Evolutionary conservation across 2,113 vertebrate genomes (phyloP).

Genomic region (Heptranchias perlo): DNA sequence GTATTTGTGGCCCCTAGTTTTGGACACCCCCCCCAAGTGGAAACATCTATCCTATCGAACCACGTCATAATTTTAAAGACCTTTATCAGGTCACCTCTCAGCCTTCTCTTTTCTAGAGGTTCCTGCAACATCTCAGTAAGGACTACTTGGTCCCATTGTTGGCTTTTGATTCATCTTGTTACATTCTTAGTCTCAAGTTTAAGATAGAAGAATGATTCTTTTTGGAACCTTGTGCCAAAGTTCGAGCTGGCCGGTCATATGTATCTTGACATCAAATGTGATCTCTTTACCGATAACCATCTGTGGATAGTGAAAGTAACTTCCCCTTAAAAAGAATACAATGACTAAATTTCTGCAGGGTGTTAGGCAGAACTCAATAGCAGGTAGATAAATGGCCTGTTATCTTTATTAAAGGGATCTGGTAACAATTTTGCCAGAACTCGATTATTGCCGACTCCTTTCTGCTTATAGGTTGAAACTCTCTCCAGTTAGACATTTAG

Average conservation of each 20-base stretch:
- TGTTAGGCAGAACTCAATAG: neutral
- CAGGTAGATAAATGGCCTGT: neutral
- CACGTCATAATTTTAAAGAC: neutral
- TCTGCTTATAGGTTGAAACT: neutral
- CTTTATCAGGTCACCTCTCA: neutral
- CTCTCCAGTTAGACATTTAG: neutral
- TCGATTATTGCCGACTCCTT: neutral
- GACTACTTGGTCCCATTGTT: neutral
- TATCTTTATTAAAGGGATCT: neutral
- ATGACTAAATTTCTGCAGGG: neutral
- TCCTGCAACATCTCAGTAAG: neutral
- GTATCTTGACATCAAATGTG: neutral
- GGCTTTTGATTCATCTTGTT: neutral
- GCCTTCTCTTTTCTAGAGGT: neutral
- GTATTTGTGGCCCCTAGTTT: neutral
- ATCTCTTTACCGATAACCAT: neutral
- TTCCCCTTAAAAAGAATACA: neutral
- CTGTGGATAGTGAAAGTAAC: neutral
- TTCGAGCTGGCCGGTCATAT: neutral
- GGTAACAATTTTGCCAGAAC: neutral
- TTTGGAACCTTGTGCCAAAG: neutral
- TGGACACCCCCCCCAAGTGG: neutral
- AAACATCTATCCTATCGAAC: neutral
- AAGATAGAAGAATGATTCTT: neutral
- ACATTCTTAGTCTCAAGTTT: neutral